Conservation (phyloP, 2,888 invertebrate genomes). For the Acanthopleura granulata region DNA sequence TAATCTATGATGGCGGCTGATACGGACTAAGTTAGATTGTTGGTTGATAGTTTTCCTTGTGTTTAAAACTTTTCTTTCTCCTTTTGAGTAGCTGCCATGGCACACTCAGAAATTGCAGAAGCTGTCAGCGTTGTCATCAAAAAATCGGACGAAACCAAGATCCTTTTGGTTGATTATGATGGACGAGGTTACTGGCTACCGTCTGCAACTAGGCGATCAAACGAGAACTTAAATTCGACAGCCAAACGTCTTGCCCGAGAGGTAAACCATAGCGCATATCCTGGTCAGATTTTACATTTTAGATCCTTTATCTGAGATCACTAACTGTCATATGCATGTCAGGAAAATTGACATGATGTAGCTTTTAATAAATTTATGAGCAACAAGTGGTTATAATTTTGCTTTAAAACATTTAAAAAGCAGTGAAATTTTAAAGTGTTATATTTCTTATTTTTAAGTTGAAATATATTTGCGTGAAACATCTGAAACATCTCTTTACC, state of each 20-base stretch:
- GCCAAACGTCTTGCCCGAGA: constrained; percentile 56
- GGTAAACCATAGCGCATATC: constrained; percentile 37
- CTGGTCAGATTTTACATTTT: too few species aligned
- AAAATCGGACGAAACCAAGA: constrained; percentile 39
- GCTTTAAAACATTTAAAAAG: too few species aligned
- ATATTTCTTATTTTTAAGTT: too few species aligned
- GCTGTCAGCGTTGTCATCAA: constrained; percentile 56
- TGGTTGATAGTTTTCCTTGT: too few species aligned
- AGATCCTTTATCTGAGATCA: too few species aligned
- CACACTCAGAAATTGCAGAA: constrained; percentile 30
- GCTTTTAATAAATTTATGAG: not conserved
- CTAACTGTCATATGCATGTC: too few species aligned
- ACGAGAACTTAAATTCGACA: constrained; percentile 48
- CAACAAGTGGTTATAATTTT: not conserved
- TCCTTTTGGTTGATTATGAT: constrained; percentile 49
- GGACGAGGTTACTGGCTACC: constrained; percentile 64
- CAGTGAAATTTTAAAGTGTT: too few species aligned
- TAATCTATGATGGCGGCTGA: too few species aligned
- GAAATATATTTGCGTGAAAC: too few species aligned
- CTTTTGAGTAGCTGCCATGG: not conserved
- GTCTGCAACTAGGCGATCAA: constrained; percentile 43
- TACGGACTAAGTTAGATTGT: too few species aligned
- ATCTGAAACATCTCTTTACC: too few species aligned
- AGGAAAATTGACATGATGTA: not conserved
- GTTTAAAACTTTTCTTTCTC: too few species aligned